Percentiles rank a stretch among this genome's conserved stretches.
phyloP scores from a whole-genome alignment of 2,113 vertebrate species.

The Rhinichthys klamathensis region DNA sequence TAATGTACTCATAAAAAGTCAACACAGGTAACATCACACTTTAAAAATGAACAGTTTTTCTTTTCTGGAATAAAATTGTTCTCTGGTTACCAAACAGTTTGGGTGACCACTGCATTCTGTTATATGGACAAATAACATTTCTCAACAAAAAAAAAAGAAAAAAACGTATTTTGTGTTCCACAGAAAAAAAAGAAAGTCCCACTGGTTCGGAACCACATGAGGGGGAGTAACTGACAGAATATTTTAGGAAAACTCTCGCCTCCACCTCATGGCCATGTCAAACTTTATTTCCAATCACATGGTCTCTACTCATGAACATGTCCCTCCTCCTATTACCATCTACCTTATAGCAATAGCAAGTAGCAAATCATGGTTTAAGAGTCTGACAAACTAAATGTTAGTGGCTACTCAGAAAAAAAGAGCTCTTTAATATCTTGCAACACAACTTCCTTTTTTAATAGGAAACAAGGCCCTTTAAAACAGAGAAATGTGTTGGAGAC shows the following conservation, averaged over 20 bases:
- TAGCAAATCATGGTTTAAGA: neutral
- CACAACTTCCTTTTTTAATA: neutral
- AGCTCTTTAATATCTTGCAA: neutral
- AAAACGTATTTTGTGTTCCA: neutral
- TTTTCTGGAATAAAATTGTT: neutral
- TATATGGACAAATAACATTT: neutral
- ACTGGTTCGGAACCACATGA: neutral
- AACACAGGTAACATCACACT: neutral
- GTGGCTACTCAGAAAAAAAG: neutral
- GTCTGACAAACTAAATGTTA: neutral
- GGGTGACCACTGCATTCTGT: neutral
- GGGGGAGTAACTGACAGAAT: neutral
- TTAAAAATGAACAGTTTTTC: neutral
- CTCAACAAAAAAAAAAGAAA: neutral
- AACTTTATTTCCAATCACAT: neutral
- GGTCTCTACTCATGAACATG: neutral
- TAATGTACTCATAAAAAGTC: neutral
- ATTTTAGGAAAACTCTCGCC: neutral
- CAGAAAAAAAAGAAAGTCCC: neutral
- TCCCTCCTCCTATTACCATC: neutral
- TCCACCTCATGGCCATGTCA: neutral
- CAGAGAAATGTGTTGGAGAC: neutral
- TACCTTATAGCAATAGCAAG: neutral
- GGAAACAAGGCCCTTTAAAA: neutral
- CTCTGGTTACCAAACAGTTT: neutral